Evolutionary conservation across 2,113 vertebrate species (phyloP), one percentile per base, ranked within the genome.

Genomic region (Eudyptes chrysolophus): DNA sequence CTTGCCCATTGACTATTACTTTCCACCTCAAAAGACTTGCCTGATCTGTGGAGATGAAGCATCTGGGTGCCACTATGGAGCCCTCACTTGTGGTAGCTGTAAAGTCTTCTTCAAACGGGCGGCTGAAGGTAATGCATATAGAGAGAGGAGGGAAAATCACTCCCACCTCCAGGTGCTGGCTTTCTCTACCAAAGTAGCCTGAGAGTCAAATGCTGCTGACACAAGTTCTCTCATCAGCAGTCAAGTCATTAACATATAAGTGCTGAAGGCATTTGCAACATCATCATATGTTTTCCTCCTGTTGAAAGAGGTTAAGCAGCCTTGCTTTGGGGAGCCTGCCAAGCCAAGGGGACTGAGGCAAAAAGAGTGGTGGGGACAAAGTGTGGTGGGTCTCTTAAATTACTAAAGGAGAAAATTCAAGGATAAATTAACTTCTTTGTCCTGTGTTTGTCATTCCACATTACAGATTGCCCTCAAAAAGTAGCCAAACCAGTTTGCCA

Each of bases 101-200:
- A 99, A 99, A 92, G 99, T 99, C 93, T 99, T 99, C 98, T 99
- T 99, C 98, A 99, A 99, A 98, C 98, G 99, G 96, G 99, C 99
- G 1, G 99, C 99, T 72, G 99, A 99, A 99, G 99, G 99, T 99
- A 99, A 98, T 24, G 29, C 20, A 1, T 10, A 3, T 15, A 21
- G 72, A 36, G 64, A 44, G 74, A 5, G 26, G 16, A 54, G 34
- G 54, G 54, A 26, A 57, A 32, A 11, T 25, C 57, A 8, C 62
- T 85, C 70, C 40, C 38, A 29, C 54, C 36, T 55, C 49, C 48
- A 26, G 3, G 46, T 4, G 4, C 12, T 58, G 61, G 29, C 46
- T 72, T 66, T 66, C 51, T n/a, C 51, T 62, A 16, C 46, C 16
- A 27, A 25, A 58, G 87, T 6, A 69, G 65, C 49, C 26, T 19